Conservation (phyloP, 2,888 invertebrate genomes). For the Strigamia maritima region DNA sequence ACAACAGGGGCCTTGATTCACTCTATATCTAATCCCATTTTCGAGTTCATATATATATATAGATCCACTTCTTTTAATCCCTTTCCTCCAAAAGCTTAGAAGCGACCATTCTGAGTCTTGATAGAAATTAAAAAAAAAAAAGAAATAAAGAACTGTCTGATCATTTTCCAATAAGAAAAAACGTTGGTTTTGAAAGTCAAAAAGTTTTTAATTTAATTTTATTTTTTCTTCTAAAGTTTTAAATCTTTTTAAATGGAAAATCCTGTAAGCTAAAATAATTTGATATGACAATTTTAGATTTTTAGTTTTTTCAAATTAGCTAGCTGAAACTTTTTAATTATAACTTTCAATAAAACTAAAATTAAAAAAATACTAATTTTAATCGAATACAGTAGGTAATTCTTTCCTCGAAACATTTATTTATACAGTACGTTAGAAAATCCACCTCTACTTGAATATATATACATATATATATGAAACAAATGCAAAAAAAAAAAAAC, state of each 20-base stretch:
- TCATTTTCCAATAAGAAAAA: background rate
- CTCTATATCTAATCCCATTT: background rate
- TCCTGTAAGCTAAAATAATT: background rate
- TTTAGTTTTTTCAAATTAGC: too few species aligned
- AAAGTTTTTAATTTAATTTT: constrained; percentile 7
- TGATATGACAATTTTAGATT: background rate
- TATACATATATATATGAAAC: too few species aligned
- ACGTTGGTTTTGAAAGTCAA: background rate
- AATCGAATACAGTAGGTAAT: too few species aligned
- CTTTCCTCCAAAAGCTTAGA: background rate
- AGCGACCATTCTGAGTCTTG: background rate
- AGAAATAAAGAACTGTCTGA: background rate
- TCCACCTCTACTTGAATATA: too few species aligned
- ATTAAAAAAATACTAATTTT: too few species aligned
- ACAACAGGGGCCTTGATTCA: background rate
- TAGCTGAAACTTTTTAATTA: too few species aligned
- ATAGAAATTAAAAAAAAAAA: background rate
- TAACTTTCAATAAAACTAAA: too few species aligned
- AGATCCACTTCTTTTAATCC: constrained; percentile 13
- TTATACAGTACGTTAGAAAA: too few species aligned
- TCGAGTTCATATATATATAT: background rate
- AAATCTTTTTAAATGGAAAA: too few species aligned
- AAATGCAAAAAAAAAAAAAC: too few species aligned
- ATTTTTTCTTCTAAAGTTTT: background rate
- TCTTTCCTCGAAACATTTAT: too few species aligned